Percentiles rank a stretch among this genome's conserved stretches.
Conservation (phyloP, 2,888 invertebrate genomes). For the Andrena camellia region DNA sequence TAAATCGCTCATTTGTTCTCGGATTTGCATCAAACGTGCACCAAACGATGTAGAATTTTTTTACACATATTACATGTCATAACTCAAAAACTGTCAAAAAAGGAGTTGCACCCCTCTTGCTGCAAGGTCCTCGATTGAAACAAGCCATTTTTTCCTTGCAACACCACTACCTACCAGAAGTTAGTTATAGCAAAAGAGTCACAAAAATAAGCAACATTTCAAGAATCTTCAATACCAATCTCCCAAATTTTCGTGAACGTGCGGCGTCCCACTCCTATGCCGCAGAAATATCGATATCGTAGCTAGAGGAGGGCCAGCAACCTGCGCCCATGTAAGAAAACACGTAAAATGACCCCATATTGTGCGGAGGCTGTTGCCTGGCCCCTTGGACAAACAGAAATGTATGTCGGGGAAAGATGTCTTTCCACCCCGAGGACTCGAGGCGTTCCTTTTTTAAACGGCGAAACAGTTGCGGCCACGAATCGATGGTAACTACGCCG, state of each 20-base stretch:
- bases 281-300: slow-evolving; percentile 57
- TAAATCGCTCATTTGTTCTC: no score
- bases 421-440: slow-evolving; percentile 78
- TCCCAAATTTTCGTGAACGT: neutral
- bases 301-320: slow-evolving; percentile 53
- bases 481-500: slow-evolving; percentile 85
- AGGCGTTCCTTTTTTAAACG: slow-evolving; percentile 83
- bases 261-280: neutral
- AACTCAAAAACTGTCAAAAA: no score
- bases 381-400: slow-evolving; percentile 84
- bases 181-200: no score
- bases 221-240: neutral
- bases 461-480: slow-evolving; percentile 85
- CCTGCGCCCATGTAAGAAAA: slow-evolving; percentile 66
- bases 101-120: no score
- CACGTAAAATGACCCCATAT: slow-evolving; percentile 77
- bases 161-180: no score
- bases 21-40: no score
- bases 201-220: neutral
- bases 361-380: slow-evolving; percentile 73
- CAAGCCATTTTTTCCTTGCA: no score
- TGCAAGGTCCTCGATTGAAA: no score
- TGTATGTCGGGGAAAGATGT: slow-evolving; percentile 82
- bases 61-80: no score
- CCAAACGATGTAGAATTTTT: no score